phyloP scores from a whole-genome alignment of 2,797 vertebrate genomes.

The Cyprinella venusta region DNA sequence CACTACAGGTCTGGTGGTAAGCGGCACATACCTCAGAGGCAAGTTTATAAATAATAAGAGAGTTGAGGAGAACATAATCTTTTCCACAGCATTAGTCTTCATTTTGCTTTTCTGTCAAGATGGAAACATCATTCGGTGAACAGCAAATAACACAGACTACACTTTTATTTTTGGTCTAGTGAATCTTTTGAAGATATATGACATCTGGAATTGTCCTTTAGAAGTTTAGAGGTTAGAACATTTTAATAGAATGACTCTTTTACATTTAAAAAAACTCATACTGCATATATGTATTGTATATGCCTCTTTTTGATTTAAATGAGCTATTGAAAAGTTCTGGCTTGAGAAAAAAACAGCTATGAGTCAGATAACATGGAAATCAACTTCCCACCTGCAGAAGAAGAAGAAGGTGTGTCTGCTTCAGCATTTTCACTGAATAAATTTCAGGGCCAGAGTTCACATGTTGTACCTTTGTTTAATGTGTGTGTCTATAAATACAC shows the following conservation, averaged over 20 bases:
- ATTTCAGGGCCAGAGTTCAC: constrained; percentile 22
- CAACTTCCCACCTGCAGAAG: constrained; percentile 4
- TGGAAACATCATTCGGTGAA: neutral
- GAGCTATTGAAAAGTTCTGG: neutral
- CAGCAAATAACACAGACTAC: neutral
- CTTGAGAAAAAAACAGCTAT: neutral
- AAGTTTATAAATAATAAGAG: constrained; percentile 14
- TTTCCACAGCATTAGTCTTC: constrained; percentile 25
- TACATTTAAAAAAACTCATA: neutral
- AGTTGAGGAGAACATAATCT: constrained; percentile 7
- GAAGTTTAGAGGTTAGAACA: neutral
- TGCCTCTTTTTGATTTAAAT: neutral
- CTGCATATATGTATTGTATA: neutral
- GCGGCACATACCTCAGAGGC: constrained; percentile 39
- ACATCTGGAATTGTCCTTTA: neutral
- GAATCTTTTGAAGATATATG: neutral
- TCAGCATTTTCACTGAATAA: neutral
- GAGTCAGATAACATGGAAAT: constrained; percentile 11
- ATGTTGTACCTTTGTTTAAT: constrained; percentile 27
- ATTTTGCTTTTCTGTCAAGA: constrained; percentile 1
- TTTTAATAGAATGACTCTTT: neutral
- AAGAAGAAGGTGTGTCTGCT: constrained; percentile 24
- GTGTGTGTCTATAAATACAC: neutral
- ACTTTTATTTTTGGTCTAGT: neutral
- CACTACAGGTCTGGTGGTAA: neutral